A percentile compares a stretch with the other conserved stretches of the same genome.
Evolutionary conservation across 2,888 invertebrate species (phyloP).

Genomic region (Meganola albula): DNA sequence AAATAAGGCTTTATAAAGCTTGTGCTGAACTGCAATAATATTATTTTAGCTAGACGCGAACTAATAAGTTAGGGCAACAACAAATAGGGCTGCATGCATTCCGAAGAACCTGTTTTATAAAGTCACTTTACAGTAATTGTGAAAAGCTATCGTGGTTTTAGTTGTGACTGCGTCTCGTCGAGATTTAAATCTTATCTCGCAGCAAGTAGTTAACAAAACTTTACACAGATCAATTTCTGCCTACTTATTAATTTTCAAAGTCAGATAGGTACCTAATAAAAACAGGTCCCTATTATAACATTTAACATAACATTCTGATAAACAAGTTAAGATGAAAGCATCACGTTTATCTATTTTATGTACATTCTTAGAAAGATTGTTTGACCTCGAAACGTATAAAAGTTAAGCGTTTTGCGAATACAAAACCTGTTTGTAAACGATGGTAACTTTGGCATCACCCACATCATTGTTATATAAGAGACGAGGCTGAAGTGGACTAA

Average conservation of each 20-base stretch:
- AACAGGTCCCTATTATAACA: too few species aligned
- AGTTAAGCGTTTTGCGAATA: slow-evolving; percentile 37
- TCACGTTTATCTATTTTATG: slow-evolving; percentile 6
- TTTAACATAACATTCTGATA: slow-evolving; percentile 1
- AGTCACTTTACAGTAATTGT: slow-evolving; percentile 23
- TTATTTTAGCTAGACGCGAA: too few species aligned
- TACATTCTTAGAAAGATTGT: slow-evolving; percentile 20
- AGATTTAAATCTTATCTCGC: too few species aligned
- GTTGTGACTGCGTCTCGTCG: too few species aligned
- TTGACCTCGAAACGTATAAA: slow-evolving; percentile 39
- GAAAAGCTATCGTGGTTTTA: too few species aligned
- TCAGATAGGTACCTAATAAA: too few species aligned
- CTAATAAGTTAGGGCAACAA: slow-evolving; percentile 33
- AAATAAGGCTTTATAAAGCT: too few species aligned
- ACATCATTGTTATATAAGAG: slow-evolving; percentile 30
- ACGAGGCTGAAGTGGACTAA: slow-evolving; percentile 3
- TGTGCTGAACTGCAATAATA: too few species aligned
- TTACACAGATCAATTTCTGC: too few species aligned
- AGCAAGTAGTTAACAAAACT: too few species aligned
- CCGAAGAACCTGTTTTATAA: slow-evolving; percentile 61
- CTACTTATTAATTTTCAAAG: too few species aligned
- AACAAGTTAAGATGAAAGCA: slow-evolving; percentile 10
- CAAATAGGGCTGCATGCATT: slow-evolving; percentile 44
- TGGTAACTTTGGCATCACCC: slow-evolving; percentile 36
- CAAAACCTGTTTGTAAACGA: slow-evolving; percentile 54